These are phyloP conservation scores for Hydractinia echinata DNA, from an alignment of 30 jellyfish, hydroid and myxozoan genomes.

Conservation along the genomic window DNA sequence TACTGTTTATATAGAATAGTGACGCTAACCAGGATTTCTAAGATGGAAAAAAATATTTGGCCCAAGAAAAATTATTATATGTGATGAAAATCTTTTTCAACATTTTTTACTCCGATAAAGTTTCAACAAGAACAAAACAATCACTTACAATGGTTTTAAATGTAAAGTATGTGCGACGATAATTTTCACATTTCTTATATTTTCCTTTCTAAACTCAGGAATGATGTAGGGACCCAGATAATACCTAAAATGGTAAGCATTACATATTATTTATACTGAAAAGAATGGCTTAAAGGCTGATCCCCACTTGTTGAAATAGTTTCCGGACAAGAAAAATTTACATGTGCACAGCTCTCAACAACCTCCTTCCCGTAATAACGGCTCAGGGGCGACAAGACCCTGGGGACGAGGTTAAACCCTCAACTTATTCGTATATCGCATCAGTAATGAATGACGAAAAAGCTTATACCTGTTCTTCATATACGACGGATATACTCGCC, in stretches of 20 bases:
- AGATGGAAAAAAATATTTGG: not conserved
- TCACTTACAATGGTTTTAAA: constrained; percentile 70
- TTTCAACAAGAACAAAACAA: not conserved
- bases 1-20: too few relatives aligned
- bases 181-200: constrained; percentile 52
- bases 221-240: constrained; percentile 94
- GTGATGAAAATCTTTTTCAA: not conserved
- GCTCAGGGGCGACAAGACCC: too few relatives aligned
- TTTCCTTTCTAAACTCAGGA: constrained; percentile 60
- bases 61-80: not conserved
- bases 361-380: too few relatives aligned
- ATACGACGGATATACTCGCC: constrained; percentile 84
- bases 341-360: too few relatives aligned
- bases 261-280: not conserved
- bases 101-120: too few relatives aligned
- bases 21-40: too few relatives aligned
- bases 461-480: constrained; percentile 68
- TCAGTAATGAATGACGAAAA: not conserved
- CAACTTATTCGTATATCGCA: not conserved
- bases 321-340: too few relatives aligned
- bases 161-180: constrained; percentile 90
- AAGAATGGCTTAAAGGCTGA: not conserved
- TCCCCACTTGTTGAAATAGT: too few relatives aligned
- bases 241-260: constrained; percentile 46
- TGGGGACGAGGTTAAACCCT: too few relatives aligned